phyloP scores from a whole-genome alignment of 2,797 vertebrate species.

The Chelon labrosus region DNA sequence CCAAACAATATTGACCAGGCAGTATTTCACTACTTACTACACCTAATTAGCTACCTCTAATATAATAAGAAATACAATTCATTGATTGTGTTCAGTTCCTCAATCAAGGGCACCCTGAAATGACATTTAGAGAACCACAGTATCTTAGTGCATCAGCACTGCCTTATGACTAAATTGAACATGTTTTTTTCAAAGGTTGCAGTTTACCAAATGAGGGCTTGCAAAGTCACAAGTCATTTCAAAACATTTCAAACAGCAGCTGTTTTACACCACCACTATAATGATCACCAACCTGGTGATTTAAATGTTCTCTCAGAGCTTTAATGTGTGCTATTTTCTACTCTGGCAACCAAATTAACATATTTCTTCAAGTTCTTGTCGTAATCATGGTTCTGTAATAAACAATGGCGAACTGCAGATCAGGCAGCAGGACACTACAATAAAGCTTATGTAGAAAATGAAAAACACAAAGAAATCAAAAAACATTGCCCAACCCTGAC shows the following conservation, averaged over 20 bases:
- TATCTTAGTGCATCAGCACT: neutral
- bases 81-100: neutral
- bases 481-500: too few species aligned
- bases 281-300: conserved; percentile 21
- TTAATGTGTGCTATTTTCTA: neutral
- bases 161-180: neutral
- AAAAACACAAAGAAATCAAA: too few species aligned
- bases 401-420: too few species aligned
- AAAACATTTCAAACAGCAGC: conserved; percentile 17
- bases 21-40: conserved; percentile 2
- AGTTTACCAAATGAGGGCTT: conserved; percentile 19
- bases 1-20: neutral
- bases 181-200: conserved; percentile 18
- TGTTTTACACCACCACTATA: conserved; percentile 19
- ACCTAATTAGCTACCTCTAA: neutral
- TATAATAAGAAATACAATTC: neutral
- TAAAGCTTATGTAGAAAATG: too few species aligned
- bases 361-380: neutral
- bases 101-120: neutral
- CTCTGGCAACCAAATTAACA: conserved; percentile 7
- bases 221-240: neutral
- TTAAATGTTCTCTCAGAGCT: neutral
- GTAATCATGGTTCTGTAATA: too few species aligned
- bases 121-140: neutral
- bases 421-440: too few species aligned